These are phyloP conservation scores for Drosophila nr. perissopoda DNA, from an alignment of 2,888 invertebrate species.

Conservation along the genomic window DNA sequence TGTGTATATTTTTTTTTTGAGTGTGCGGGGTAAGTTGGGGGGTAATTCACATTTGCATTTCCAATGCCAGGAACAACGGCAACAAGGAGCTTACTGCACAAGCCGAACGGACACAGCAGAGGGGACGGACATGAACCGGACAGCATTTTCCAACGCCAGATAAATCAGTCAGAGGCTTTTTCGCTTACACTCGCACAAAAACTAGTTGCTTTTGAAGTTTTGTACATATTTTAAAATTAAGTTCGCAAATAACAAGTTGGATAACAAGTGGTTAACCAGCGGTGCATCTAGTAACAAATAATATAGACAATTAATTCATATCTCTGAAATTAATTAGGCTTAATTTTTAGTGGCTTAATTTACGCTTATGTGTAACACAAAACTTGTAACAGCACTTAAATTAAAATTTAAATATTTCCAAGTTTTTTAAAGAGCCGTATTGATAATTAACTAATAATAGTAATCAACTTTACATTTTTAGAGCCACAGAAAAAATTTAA, in stretches of 20 bases:
- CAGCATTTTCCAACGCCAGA: slow-evolving; percentile 8
- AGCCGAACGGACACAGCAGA: neutral
- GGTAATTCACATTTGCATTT: slow-evolving; percentile 39
- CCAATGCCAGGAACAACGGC: slow-evolving; percentile 21
- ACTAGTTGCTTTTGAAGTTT: neutral
- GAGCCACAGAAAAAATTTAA: neutral
- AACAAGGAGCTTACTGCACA: slow-evolving; percentile 33
- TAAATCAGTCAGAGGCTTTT: slow-evolving; percentile 16
- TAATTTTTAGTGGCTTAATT: neutral
- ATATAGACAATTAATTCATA: neutral
- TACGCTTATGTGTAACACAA: neutral
- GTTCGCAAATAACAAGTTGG: neutral
- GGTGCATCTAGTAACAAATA: neutral
- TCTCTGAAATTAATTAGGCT: neutral
- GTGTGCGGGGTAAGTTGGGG: neutral
- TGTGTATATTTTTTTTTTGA: slow-evolving; percentile 15
- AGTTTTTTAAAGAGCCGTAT: neutral
- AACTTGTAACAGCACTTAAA: neutral
- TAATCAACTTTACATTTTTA: neutral
- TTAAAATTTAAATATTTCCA: neutral
- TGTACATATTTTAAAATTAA: neutral
- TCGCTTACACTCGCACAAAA: slow-evolving; percentile 15
- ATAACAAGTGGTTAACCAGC: neutral
- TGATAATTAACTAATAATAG: neutral
- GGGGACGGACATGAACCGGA: neutral